Evolutionary conservation across 1,140 invertebrate species (phyloP).

Genomic region (Steinernema feltiae): DNA sequence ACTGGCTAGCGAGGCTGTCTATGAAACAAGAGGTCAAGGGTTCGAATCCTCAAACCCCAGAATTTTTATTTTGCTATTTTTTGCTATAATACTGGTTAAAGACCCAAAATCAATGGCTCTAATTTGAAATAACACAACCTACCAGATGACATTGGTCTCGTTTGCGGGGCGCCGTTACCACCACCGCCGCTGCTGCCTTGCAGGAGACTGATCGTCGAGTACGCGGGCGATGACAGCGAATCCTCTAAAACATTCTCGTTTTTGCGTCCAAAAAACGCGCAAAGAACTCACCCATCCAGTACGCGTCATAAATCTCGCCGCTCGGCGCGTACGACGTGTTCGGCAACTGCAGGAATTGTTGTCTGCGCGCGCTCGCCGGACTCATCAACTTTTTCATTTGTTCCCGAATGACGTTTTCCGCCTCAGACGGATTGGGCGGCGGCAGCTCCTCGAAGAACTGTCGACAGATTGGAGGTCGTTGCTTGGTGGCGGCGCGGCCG

Average conservation of each 20-base stretch:
- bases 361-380: not conserved
- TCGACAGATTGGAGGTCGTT: not conserved
- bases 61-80: not conserved
- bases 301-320: conserved; percentile 14
- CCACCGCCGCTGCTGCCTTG: not conserved
- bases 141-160: conserved; percentile 1
- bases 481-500: not conserved
- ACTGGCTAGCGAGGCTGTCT: too few relatives aligned
- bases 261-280: not conserved
- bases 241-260: not conserved
- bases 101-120: not conserved
- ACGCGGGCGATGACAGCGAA: not conserved
- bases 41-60: too few relatives aligned
- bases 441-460: conserved; percentile 5
- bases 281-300: not conserved
- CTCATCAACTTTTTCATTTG: conserved; percentile 23
- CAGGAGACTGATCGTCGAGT: not conserved
- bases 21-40: too few relatives aligned
- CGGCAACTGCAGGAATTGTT: conserved; percentile 13
- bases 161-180: too few relatives aligned
- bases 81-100: not conserved
- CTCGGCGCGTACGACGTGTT: conserved; percentile 12
- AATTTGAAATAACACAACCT: not conserved
- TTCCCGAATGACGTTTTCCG: conserved; percentile 19
- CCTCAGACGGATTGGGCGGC: conserved; percentile 14